Base-by-base conservation (phyloP, 2,797 vertebrate genomes). In the Epinephelus awoara region DNA sequence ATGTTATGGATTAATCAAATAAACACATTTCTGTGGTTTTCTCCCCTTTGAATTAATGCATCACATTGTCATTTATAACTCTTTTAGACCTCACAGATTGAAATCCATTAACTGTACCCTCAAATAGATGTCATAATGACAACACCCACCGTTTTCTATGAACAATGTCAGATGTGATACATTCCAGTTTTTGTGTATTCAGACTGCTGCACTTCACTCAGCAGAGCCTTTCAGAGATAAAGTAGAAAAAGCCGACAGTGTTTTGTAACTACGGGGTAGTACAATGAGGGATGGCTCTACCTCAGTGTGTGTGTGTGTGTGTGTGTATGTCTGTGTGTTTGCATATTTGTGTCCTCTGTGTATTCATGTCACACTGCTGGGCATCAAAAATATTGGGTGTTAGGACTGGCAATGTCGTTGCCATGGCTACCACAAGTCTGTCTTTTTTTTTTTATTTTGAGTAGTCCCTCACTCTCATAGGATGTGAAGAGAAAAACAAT, bases 361-460 rank as follows among this genome's bases (percentile, higher is more conserved):
- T 73, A 65, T 75, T 77, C 51, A 55, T 67, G 73, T 80, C 84
- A 80, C 74, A 82, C 58, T 44, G 64, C 25, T 72, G 73, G 23
- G 14, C 73, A 83, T 87, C 75, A 83, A 69, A 89, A 68, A 64
- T 85, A 83, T 70, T 47, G 57, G 59, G 64, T 85, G 63, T 86
- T 79, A 74, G 61, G 70, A 67, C 69, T 70, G 17, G 55, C 50
- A 78, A 54, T 84, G 73, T 5, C 14, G 79, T 93, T 89, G 65
- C 89, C 82, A 90, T 85, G 82, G 84, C 49, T 74, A 90, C 87
- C 15, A 62, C 66, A 44, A 67, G 14, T 72, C 27, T 47, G 0
- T 75, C 10, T 74, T 54, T 27, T 29, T 27, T 29, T 54, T 66
- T 58, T 67, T 74, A 54, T 79, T 74, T 64, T 75, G 23, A 76